These are phyloP conservation scores for Drosophila tristis DNA, from an alignment of 1,140 invertebrate genomes.

Conservation along the genomic window DNA sequence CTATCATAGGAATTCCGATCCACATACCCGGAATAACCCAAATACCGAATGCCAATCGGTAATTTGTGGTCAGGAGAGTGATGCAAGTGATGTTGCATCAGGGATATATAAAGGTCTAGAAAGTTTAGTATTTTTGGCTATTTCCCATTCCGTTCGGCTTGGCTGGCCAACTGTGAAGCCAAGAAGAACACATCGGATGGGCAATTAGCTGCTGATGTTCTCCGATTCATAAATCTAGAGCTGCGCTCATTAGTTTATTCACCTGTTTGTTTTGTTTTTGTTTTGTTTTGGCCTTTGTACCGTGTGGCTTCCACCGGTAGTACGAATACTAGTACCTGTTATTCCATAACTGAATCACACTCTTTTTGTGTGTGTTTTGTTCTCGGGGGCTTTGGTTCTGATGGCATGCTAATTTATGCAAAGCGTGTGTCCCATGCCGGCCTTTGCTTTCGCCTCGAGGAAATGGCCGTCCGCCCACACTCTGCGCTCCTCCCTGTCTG, in stretches of 20 bases:
- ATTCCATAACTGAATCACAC: constrained; percentile 48
- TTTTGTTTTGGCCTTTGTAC: not conserved
- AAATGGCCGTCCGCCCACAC: constrained; percentile 32
- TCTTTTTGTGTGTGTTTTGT: constrained; percentile 35
- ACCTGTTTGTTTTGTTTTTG: constrained; percentile 57
- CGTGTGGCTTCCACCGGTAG: constrained; percentile 16
- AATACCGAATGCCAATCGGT: constrained; percentile 26
- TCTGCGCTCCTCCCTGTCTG: constrained; percentile 1
- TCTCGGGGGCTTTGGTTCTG: constrained; percentile 29
- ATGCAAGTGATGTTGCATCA: constrained; percentile 31
- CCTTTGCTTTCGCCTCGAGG: constrained; percentile 53
- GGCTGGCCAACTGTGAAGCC: constrained; percentile 58
- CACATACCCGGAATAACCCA: constrained; percentile 32
- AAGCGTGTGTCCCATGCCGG: constrained; percentile 69
- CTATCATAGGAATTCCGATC: constrained; percentile 28
- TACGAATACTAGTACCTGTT: constrained; percentile 26
- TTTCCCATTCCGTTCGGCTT: constrained; percentile 57
- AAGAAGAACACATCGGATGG: constrained; percentile 33
- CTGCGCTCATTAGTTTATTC: constrained; percentile 68
- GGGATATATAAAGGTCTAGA: constrained; percentile 15
- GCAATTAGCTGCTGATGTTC: constrained; percentile 45
- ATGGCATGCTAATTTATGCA: constrained; percentile 77
- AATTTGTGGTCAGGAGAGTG: constrained; percentile 24
- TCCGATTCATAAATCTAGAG: constrained; percentile 17
- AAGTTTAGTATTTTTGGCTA: constrained; percentile 38